Percentiles rank a stretch among this genome's conserved stretches.
phyloP scores from a whole-genome alignment of 2,888 invertebrate species.

The Galeruca laticollis region DNA sequence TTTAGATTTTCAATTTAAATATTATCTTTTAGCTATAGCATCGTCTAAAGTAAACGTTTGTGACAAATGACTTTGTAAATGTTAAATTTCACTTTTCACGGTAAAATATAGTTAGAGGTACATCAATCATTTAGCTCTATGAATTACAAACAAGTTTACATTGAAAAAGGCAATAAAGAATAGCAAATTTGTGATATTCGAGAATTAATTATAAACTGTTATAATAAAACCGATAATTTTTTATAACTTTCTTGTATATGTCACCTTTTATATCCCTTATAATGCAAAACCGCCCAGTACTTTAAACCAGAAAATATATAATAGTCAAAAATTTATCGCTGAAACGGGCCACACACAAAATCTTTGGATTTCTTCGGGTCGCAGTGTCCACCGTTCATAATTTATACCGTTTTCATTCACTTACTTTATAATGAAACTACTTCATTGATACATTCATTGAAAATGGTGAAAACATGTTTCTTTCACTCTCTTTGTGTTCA shows the following conservation, averaged over 20 bases:
- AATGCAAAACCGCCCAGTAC: constrained; percentile 23
- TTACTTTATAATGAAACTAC: constrained; percentile 39
- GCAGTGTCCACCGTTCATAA: constrained; percentile 41
- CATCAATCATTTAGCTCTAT: no score
- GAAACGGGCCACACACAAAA: constrained; percentile 11
- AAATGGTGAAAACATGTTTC: background rate
- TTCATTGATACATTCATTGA: constrained; percentile 34
- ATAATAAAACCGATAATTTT: constrained; percentile 19
- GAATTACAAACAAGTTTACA: no score
- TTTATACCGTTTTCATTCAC: constrained; percentile 46
- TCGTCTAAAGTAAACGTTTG: no score
- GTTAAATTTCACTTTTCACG: no score
- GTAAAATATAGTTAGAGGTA: no score
- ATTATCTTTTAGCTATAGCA: no score
- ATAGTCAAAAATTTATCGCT: constrained; percentile 6
- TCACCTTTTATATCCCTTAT: background rate
- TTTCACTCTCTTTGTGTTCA: constrained; percentile 9
- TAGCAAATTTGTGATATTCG: no score
- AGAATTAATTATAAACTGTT: no score
- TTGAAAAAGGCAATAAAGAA: no score
- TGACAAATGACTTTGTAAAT: no score
- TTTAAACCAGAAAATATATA: constrained; percentile 25
- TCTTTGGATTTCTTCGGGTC: constrained; percentile 7
- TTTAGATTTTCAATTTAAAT: no score
- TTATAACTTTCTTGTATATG: background rate